Evolutionary conservation across 2,888 invertebrate genomes (phyloP), one percentile per base, ranked within the genome.

Genomic region (Chalcosyrphus nemorum): DNA sequence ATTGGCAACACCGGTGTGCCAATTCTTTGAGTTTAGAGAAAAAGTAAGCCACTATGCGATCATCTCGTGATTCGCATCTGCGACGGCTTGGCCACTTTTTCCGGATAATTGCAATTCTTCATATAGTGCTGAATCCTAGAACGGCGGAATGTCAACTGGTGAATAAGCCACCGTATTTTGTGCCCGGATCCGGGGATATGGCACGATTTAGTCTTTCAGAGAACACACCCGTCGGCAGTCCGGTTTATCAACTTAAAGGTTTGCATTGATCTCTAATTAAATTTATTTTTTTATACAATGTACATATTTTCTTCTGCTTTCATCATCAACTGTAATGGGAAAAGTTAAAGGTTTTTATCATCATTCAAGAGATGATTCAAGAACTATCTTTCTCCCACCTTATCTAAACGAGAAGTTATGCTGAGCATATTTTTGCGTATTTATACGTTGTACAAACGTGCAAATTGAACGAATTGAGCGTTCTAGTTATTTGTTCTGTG

Each of bases 101-200:
- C 41, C 38, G 65, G 52, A 38, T 76, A 59, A 13, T 45, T 86
- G 90, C 90, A 88, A 89, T 91, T 88, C 92, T 92, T 88, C 88
- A 91, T 1, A 87, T 87, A 57, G 85, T 88, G 24, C 88, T 90
- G 43, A 80, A 87, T 4, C 88, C 89, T 72, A 87, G 90, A 50
- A 88, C 75, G 19, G 66, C 78, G 24, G 81, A 88, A 87, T 90
- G 92, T 59, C 95, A 95, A 89, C 92, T 93, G 86, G 92, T 94
- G 88, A 96, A 96, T 93, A 93, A 94, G 72, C 94, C 94, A 0
- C 96, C 96, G 0, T 94, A 95, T 88, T 96, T 96, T 89, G 91
- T 95, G 21, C 93, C 95, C 19, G 95, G 95, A 86, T 92, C 92
- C 1, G 96, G 96, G 1, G 96, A 96, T 89, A 95, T 96, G 95